Evolutionary conservation across 2,797 vertebrate species (phyloP).

Genomic region (Sphenodon punctatus): DNA sequence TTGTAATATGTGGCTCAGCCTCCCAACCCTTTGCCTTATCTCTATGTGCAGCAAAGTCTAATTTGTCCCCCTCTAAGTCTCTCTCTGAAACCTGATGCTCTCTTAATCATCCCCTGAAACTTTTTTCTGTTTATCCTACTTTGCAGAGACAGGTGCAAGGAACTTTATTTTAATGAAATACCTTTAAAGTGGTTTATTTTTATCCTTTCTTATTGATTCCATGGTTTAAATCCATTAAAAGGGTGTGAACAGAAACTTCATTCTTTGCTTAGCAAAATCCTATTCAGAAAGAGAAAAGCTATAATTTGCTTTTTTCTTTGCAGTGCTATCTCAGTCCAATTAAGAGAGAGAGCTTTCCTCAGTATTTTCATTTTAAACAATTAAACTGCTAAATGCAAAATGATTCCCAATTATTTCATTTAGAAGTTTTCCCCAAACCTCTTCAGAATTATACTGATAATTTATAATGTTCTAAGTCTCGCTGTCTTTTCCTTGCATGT

Average conservation of each 20-base stretch:
- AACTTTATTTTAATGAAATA: conserved; percentile 50
- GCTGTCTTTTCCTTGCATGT: neutral
- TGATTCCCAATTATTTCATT: neutral
- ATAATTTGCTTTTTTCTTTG: neutral
- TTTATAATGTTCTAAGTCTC: neutral
- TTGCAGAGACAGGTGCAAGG: conserved; percentile 51
- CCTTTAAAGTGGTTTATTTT: conserved; percentile 61
- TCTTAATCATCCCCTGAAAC: conserved; percentile 55
- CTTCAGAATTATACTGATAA: neutral
- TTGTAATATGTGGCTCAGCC: conserved; percentile 29
- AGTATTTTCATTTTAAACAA: neutral
- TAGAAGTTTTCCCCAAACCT: neutral
- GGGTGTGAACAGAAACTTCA: neutral
- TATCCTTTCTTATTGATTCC: conserved; percentile 58
- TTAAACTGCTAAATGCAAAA: neutral
- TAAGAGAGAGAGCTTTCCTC: neutral
- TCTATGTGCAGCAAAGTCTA: conserved; percentile 45
- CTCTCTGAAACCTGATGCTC: conserved; percentile 54
- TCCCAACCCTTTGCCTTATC: conserved; percentile 50
- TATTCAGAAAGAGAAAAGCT: neutral
- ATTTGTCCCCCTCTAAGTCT: conserved; percentile 58
- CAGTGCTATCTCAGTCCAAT: neutral
- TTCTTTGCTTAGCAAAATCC: conserved; percentile 35
- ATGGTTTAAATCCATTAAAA: conserved; percentile 60
- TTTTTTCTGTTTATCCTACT: conserved; percentile 56